Evolutionary conservation across 2,888 invertebrate species (phyloP), one percentile per base, ranked within the genome.

Genomic region (Caenorhabditis becei): DNA sequence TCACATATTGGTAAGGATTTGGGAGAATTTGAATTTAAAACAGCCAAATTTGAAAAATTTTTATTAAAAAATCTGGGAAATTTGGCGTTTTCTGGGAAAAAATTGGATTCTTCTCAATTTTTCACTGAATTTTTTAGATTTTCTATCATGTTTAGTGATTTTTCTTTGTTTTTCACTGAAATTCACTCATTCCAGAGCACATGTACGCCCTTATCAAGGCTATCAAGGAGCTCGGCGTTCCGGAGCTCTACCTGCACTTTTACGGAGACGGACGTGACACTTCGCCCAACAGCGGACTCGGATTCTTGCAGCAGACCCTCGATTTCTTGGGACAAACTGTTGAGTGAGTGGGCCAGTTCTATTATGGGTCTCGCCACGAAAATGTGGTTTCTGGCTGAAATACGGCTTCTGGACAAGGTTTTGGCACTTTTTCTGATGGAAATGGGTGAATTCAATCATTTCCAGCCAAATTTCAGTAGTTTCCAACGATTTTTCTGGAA

Each of bases 181-280:
- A 41, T 41, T 41, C 32, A 32, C 4, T 32, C n/a, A 16, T 77
- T 83, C n/a, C 77, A 87, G 88, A 92, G 4, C 92, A 92, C 82
- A 86, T 92, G 69, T 91, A 91, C 74, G 91, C 91, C 16, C 82
- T 92, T 14, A 71, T 92, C 53, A 91, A 91, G 77, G 91, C 90
- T n/a, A 90, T 92, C 35, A 92, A 92, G 82, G 81, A 86, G 10
- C 83, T 91, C 23, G 87, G 86, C 4, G 92, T 92, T n/a, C 92
- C 92, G 14, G 87, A 92, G 62, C 84, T 90, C 2, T 92, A 88
- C 77, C 88, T 92, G 23, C 92, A 92, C 65, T 92, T 92, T 82
- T 92, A 92, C 85, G 91, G 90, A 49, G 86, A 86, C 66, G 86
- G 87, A 37, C 66, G 92, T 67, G 92, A 92, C 83, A 92, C 92